phyloP scores from a whole-genome alignment of 2,888 invertebrate species.

The Melinaea marsaeus region DNA sequence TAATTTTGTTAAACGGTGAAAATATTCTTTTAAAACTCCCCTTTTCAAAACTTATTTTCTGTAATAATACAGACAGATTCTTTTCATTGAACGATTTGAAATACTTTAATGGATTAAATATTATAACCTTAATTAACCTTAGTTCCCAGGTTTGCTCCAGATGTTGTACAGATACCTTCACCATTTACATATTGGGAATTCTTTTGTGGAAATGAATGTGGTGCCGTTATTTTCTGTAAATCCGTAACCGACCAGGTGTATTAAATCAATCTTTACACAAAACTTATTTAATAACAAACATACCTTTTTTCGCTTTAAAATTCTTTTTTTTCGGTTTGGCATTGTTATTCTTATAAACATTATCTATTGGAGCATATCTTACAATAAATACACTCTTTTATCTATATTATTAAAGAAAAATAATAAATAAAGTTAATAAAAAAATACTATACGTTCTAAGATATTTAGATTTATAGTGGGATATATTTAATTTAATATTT shows the following conservation, averaged over 20 bases:
- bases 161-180: slow-evolving; percentile 17
- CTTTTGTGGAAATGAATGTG: slow-evolving; percentile 25
- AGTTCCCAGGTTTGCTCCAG: slow-evolving; percentile 11
- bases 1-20: slow-evolving; percentile 43
- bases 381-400: slow-evolving; percentile 1
- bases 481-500: not conserved
- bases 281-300: not conserved
- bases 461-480: not conserved
- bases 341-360: slow-evolving; percentile 14
- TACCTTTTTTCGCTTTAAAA: slow-evolving; percentile 25
- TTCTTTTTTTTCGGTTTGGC: slow-evolving; percentile 27
- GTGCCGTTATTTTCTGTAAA: slow-evolving; percentile 19
- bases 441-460: not conserved
- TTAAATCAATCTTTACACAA: not conserved
- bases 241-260: not conserved
- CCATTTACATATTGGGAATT: slow-evolving; percentile 10
- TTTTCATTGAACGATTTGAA: not conserved
- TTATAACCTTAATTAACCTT: slow-evolving; percentile 4
- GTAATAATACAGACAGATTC: slow-evolving; percentile 27
- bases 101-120: not conserved
- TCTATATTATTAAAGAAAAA: not conserved
- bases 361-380: slow-evolving; percentile 3
- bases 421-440: not conserved
- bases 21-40: slow-evolving; percentile 39
- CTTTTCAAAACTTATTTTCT: slow-evolving; percentile 39